Evolutionary conservation across 2,113 vertebrate genomes (phyloP).

Genomic region (Bungarus multicinctus): DNA sequence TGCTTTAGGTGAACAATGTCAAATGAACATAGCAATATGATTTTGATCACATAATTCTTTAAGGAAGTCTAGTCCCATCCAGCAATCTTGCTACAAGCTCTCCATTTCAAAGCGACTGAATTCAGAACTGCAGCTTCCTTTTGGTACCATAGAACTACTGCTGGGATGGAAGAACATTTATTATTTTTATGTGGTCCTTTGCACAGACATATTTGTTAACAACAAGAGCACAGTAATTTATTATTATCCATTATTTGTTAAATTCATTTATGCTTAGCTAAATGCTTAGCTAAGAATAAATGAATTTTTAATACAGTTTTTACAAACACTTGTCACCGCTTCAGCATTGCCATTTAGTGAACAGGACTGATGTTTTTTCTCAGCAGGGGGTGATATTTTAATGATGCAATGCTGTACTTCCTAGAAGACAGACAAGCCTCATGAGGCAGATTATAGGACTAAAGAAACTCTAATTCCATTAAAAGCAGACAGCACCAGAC

Average conservation of each 20-base stretch:
- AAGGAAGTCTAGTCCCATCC: conserved; percentile 22
- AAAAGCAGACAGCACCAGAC: conserved; percentile 62
- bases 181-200: conserved; percentile 48
- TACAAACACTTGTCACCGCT: conserved; percentile 67
- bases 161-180: conserved; percentile 39
- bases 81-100: conserved; percentile 30
- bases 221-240: conserved; percentile 37
- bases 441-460: conserved; percentile 69
- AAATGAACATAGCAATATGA: conserved; percentile 24
- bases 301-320: conserved; percentile 68
- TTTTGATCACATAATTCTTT: conserved; percentile 32
- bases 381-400: conserved; percentile 68
- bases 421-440: conserved; percentile 70
- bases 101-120: conserved; percentile 39
- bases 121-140: conserved; percentile 44
- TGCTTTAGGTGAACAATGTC: conserved; percentile 21
- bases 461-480: conserved; percentile 67
- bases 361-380: conserved; percentile 66
- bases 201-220: conserved; percentile 46
- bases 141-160: conserved; percentile 34
- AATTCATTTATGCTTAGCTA: conserved; percentile 39
- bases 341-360: conserved; percentile 63
- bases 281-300: conserved; percentile 55
- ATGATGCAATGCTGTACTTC: conserved; percentile 69
- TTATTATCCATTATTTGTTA: conserved; percentile 46